A percentile compares a stretch with the other conserved stretches of the same genome.
These are phyloP conservation scores for Macrobrachium nipponense DNA, from an alignment of 1,140 invertebrate species.

Conservation along the genomic window DNA sequence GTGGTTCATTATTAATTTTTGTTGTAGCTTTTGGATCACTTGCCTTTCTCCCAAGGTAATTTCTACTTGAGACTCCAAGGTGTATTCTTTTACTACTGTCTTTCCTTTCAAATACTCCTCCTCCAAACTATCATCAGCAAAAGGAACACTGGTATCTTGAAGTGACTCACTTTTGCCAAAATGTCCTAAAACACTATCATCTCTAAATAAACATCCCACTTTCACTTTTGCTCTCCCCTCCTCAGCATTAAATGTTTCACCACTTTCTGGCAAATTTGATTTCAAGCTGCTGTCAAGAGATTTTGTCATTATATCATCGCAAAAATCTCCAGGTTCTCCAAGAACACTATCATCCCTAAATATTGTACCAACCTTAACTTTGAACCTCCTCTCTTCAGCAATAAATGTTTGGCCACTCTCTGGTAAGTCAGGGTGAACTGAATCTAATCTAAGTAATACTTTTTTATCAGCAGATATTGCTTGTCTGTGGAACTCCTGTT, in stretches of 20 bases:
- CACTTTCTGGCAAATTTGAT: conserved; percentile 1
- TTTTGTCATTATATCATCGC: no score
- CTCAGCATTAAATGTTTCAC: conserved; percentile 6
- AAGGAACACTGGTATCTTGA: conserved; percentile 61
- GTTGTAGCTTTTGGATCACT: neutral
- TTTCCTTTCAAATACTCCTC: conserved; percentile 33
- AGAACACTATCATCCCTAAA: conserved; percentile 51
- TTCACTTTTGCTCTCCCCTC: neutral
- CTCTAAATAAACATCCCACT: neutral
- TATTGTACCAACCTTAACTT: conserved; percentile 31
- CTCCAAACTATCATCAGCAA: conserved; percentile 58
- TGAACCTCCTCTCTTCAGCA: conserved; percentile 37
- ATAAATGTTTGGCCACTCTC: conserved; percentile 51
- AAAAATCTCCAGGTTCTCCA: neutral
- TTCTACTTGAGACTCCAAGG: neutral
- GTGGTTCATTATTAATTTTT: conserved; percentile 24
- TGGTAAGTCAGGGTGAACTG: conserved; percentile 27
- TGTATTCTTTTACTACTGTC: conserved; percentile 6
- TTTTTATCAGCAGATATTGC: conserved; percentile 17
- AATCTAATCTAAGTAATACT: conserved; percentile 32
- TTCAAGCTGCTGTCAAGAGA: no score
- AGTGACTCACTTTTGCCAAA: conserved; percentile 27
- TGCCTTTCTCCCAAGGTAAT: conserved; percentile 5
- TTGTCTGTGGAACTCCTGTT: conserved; percentile 2
- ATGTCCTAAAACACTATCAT: neutral